Percentiles rank a stretch among this genome's conserved stretches.
phyloP scores from a whole-genome alignment of 2,113 vertebrate species.

The Varanus salvator region DNA sequence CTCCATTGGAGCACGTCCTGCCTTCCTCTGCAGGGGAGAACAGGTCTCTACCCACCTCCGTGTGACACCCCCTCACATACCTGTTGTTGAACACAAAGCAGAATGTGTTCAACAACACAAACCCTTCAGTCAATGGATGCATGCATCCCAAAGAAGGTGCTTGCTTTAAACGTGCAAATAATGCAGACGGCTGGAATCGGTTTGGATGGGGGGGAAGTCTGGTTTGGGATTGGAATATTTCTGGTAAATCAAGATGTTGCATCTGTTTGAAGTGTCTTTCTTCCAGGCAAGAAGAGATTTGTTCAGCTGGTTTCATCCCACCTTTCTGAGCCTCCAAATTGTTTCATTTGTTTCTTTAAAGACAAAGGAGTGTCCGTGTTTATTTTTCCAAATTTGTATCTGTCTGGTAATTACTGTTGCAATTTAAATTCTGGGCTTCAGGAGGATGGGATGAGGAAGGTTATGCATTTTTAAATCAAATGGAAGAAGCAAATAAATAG shows the following conservation, averaged over 20 bases:
- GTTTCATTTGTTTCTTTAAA: not conserved
- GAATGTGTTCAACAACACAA: too few relatives aligned
- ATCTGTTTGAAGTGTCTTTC: not conserved
- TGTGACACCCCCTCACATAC: too few relatives aligned
- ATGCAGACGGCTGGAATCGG: too few relatives aligned
- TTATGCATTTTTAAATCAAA: not conserved
- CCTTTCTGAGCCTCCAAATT: not conserved
- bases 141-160: too few relatives aligned
- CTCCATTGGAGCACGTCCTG: too few relatives aligned
- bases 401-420: not conserved
- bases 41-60: too few relatives aligned
- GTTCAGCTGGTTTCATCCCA: not conserved
- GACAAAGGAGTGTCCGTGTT: not conserved
- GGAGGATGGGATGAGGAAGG: not conserved
- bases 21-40: too few relatives aligned
- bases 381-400: not conserved
- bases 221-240: not conserved
- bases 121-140: too few relatives aligned
- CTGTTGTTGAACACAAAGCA: too few relatives aligned
- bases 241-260: not conserved
- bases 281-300: not conserved
- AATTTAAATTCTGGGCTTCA: not conserved
- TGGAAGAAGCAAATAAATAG: not conserved
- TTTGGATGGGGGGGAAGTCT: not conserved
- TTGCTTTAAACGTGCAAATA: too few relatives aligned